Conservation (phyloP, 2,113 vertebrate species). For the Aythya baeri region DNA sequence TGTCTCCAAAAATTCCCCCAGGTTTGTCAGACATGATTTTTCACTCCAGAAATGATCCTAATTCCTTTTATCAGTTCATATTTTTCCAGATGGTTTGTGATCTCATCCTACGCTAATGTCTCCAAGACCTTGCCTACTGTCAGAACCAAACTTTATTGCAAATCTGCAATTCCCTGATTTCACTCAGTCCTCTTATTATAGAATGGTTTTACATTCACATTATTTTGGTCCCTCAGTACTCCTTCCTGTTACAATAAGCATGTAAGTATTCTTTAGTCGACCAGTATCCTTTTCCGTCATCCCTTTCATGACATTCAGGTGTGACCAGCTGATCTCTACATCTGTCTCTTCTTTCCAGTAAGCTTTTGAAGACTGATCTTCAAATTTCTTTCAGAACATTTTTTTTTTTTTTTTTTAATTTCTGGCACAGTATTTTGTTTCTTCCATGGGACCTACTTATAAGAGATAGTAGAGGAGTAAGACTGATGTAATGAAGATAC, state of each 20-base stretch:
- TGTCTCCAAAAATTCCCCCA: background rate
- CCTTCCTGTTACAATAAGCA: constrained; percentile 5
- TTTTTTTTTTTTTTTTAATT: constrained; percentile 36
- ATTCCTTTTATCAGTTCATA: constrained; percentile 50
- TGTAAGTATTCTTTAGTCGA: constrained; percentile 1
- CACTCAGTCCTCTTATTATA: constrained; percentile 11
- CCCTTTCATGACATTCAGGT: constrained; percentile 54
- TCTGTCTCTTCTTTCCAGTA: constrained; percentile 32
- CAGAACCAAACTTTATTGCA: constrained; percentile 65
- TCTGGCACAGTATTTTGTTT: constrained; percentile 62
- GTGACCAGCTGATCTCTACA: constrained; percentile 42
- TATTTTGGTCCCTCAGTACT: constrained; percentile 13
- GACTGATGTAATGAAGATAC: constrained; percentile 43
- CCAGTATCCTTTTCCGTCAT: constrained; percentile 54
- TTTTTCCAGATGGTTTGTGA: constrained; percentile 74
- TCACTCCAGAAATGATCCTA: background rate
- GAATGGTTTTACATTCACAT: constrained; percentile 39
- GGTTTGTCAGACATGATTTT: constrained; percentile 8
- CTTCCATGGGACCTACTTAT: constrained; percentile 49
- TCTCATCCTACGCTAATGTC: constrained; percentile 67
- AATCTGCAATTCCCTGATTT: constrained; percentile 29
- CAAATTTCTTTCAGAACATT: background rate
- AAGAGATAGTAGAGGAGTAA: constrained; percentile 3
- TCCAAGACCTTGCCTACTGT: constrained; percentile 63
- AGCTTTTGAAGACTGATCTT: background rate